phyloP scores from a whole-genome alignment of 2,113 vertebrate species.

The Bambusicola thoracicus region DNA sequence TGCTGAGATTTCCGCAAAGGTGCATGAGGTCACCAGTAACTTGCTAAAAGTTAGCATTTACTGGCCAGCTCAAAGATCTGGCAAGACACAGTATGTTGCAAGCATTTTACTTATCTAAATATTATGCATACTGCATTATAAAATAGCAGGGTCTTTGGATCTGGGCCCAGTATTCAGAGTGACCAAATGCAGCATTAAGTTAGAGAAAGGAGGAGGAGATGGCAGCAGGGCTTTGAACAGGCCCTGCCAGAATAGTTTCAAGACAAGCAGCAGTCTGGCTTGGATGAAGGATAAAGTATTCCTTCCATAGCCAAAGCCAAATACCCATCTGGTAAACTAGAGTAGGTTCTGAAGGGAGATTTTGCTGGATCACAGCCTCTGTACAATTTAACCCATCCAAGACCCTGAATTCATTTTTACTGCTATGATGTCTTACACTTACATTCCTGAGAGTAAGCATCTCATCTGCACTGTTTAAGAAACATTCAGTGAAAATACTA shows the following conservation, averaged over 20 bases:
- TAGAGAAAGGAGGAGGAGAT: not conserved
- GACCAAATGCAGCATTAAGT: not conserved
- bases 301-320: constrained; percentile 17
- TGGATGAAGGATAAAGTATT: constrained; percentile 37
- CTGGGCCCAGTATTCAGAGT: not conserved
- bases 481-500: not conserved
- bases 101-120: not conserved
- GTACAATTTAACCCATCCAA: constrained; percentile 21
- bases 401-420: not conserved
- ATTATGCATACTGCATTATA: not conserved
- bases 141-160: not conserved
- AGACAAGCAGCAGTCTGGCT: not conserved
- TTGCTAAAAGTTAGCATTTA: not conserved
- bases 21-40: constrained; percentile 19
- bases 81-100: not conserved
- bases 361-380: not conserved
- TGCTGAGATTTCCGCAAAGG: not conserved
- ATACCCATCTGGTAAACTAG: constrained; percentile 24
- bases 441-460: not conserved
- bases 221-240: not conserved
- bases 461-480: not conserved
- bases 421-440: not conserved
- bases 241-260: constrained; percentile 35
- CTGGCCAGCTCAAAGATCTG: not conserved
- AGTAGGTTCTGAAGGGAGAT: constrained; percentile 5